Evolutionary conservation across 92 coral and sea anemone species (phyloP).

Genomic region (Zoanthus sociatus): DNA sequence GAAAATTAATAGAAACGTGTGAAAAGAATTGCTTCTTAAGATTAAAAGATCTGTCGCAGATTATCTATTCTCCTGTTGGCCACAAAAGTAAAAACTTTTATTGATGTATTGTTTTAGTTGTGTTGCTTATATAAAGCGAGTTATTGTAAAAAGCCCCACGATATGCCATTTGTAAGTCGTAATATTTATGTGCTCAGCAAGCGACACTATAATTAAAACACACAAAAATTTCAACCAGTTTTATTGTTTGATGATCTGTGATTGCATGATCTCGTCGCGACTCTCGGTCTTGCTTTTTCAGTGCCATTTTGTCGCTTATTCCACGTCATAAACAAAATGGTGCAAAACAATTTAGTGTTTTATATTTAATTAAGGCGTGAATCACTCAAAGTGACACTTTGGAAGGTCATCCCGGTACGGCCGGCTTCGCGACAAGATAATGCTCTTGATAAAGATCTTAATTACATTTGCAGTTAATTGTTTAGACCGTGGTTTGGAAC

Average conservation of each 20-base stretch:
- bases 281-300: slow-evolving; percentile 22
- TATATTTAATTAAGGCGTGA: slow-evolving; percentile 97
- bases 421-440: slow-evolving; percentile 78
- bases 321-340: slow-evolving; percentile 60
- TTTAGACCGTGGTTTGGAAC: slow-evolving; percentile 73
- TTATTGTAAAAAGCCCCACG: slow-evolving; percentile 49
- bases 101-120: slow-evolving; percentile 81
- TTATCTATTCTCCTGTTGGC: slow-evolving; percentile 17
- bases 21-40: neutral
- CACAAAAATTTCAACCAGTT: slow-evolving; percentile 8
- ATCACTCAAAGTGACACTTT: slow-evolving; percentile 92
- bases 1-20: neutral
- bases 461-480: slow-evolving; percentile 97
- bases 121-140: slow-evolving; percentile 64
- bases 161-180: slow-evolving; percentile 62
- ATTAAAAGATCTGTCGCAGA: slow-evolving; percentile 1
- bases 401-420: slow-evolving; percentile 91
- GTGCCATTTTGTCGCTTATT: slow-evolving; percentile 75
- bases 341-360: slow-evolving; percentile 81
- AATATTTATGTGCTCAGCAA: slow-evolving; percentile 43
- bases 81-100: slow-evolving; percentile 56
- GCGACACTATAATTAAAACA: slow-evolving; percentile 30
- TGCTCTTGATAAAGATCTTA: slow-evolving; percentile 93
- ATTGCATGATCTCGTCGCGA: slow-evolving; percentile 15
- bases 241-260: slow-evolving; percentile 9